These are phyloP conservation scores for Lysiphlebus fabarum DNA, from an alignment of 1,140 invertebrate genomes.

Conservation along the genomic window DNA sequence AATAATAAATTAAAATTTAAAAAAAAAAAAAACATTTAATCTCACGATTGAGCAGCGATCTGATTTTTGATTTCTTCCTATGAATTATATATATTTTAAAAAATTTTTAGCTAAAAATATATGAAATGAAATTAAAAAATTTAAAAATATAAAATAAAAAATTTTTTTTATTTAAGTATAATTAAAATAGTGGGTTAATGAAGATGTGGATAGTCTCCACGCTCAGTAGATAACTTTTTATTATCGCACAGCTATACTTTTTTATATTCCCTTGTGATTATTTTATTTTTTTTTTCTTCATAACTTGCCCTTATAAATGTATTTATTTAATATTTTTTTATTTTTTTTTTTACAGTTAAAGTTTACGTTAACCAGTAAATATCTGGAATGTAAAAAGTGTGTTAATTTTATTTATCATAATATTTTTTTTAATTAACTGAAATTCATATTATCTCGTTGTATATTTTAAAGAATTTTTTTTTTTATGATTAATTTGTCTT, in stretches of 20 bases:
- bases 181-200: constrained; percentile 1
- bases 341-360: neutral
- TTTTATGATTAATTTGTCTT: too few relatives aligned
- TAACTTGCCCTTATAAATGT: constrained; percentile 3
- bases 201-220: constrained; percentile 14
- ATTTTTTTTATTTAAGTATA: neutral
- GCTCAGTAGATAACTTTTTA: constrained; percentile 17
- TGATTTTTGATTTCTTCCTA: neutral
- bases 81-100: neutral
- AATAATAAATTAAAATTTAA: too few relatives aligned
- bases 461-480: too few relatives aligned
- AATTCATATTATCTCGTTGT: too few relatives aligned
- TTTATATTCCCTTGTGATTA: constrained; percentile 15
- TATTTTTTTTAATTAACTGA: too few relatives aligned
- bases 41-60: constrained; percentile 1
- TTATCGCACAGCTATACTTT: constrained; percentile 22
- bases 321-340: constrained; percentile 10
- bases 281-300: constrained; percentile 8
- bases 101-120: neutral
- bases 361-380: too few relatives aligned
- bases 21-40: neutral
- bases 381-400: too few relatives aligned
- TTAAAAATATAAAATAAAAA: neutral
- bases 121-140: constrained; percentile 11
- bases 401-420: too few relatives aligned